Evolutionary conservation across 1,140 invertebrate genomes (phyloP), one percentile per base, ranked within the genome.

Genomic region (Telenomus remus): DNA sequence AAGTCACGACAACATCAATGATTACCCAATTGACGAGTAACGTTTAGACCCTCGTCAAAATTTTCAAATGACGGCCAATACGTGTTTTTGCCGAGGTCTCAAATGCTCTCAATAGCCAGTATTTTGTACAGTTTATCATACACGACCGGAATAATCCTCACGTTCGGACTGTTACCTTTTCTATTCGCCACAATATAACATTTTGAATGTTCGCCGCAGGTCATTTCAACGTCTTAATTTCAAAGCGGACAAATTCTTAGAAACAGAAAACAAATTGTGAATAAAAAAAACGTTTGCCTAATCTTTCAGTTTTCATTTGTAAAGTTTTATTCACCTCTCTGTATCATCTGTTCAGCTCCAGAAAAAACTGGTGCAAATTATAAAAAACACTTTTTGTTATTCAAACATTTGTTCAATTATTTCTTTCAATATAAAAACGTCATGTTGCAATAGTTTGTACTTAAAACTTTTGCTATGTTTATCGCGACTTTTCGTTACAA

Each of bases 371-470:
- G 19, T 57, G 43, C 19, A 14, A 68, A 35, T 0, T 14, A 15
- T 14, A 27, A 12, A 43, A 47, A 48, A 43, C 13, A 0, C 19
- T 15, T 56, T 1, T 34, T 42, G n/a, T n/a, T n/a, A n/a, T 51
- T 44, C 43, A 68, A 34, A 54, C 10, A 60, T 39, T 60, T 34
- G 43, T 42, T 50, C 34, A 34, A 71, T 63, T 14, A 80, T 78
- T 60, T 82, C 59, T 66, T 76, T 80, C 7, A 84, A 53, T 49
- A 81, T 47, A 0, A 80, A 60, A 13, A 63, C 74, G 5, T 76
- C 78, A 33, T 85, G 78, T 49, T 79, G 7, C 1, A 81, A 64
- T 49, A 68, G 79, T 6, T 63, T 37, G 48, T 81, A 85, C 16
- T 76, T 79, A 13, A 78, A 86, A 0, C 56, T 50, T 50, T 79